phyloP scores from a whole-genome alignment of 2,113 vertebrate species.

The Talpa occidentalis region DNA sequence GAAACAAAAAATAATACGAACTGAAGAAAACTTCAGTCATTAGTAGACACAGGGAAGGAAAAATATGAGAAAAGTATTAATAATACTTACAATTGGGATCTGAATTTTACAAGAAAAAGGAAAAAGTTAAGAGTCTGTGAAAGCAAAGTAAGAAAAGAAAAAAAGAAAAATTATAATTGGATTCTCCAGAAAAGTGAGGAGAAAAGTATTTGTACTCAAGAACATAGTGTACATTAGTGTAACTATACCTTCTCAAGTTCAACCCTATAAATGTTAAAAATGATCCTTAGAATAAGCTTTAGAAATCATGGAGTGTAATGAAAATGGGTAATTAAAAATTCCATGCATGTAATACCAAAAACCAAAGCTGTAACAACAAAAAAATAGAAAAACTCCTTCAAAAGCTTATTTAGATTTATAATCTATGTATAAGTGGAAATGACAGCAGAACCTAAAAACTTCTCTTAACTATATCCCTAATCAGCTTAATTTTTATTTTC shows the following conservation, averaged over 20 bases:
- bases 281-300: not conserved
- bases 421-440: constrained; percentile 14
- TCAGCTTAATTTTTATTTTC: not conserved
- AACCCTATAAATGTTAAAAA: constrained; percentile 28
- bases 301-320: constrained; percentile 9
- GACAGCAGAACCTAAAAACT: not conserved
- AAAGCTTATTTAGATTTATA: not conserved
- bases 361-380: not conserved
- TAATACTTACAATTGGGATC: not conserved
- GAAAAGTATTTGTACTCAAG: not conserved
- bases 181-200: not conserved
- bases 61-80: constrained; percentile 16
- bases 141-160: not conserved
- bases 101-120: constrained; percentile 55
- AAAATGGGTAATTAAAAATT: constrained; percentile 14
- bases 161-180: not conserved
- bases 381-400: not conserved
- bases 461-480: not conserved
- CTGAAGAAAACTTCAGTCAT: not conserved
- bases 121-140: constrained; percentile 39
- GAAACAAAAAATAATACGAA: constrained; percentile 44
- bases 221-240: not conserved
- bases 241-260: not conserved
- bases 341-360: not conserved
- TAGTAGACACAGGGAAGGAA: not conserved